Evolutionary conservation across 92 coral and sea anemone genomes (phyloP).

Genomic region (Paragorgia papillata): DNA sequence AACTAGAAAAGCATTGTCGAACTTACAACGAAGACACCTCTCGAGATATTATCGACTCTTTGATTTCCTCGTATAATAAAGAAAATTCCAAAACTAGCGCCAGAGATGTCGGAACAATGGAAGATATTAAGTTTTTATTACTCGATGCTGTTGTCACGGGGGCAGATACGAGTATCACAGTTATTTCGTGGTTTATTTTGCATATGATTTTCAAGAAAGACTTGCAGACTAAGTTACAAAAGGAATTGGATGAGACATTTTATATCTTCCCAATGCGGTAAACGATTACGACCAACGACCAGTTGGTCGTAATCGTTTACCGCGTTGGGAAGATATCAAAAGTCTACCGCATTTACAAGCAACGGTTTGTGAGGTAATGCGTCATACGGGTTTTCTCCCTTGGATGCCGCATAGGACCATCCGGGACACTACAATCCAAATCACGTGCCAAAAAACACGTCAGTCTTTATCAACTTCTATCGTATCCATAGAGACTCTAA

Average conservation of each 20-base stretch:
- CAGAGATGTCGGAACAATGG: constrained; percentile 7
- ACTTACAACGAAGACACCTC: neutral
- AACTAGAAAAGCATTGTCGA: neutral
- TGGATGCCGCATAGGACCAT: constrained; percentile 61
- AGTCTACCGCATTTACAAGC: constrained; percentile 54
- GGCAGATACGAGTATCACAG: neutral
- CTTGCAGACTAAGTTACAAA: constrained; percentile 5
- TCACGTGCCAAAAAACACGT: constrained; percentile 59
- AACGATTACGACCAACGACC: too few species aligned
- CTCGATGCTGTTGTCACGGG: constrained; percentile 16
- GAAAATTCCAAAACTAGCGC: neutral
- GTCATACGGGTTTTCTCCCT: constrained; percentile 55
- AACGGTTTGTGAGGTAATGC: constrained; percentile 57
- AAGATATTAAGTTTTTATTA: constrained; percentile 7
- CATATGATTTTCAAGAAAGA: constrained; percentile 9
- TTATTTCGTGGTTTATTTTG: constrained; percentile 10
- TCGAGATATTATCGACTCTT: constrained; percentile 4
- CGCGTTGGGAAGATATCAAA: constrained; percentile 22
- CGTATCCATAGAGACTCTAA: constrained; percentile 57
- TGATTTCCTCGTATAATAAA: neutral
- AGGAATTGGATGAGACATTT: constrained; percentile 28
- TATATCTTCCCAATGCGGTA: too few species aligned
- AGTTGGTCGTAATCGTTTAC: constrained; percentile 29
- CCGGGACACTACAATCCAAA: constrained; percentile 53
- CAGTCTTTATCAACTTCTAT: constrained; percentile 58